Conservation (phyloP, 2,113 vertebrate species). For the Chlorocebus sabaeus region DNA sequence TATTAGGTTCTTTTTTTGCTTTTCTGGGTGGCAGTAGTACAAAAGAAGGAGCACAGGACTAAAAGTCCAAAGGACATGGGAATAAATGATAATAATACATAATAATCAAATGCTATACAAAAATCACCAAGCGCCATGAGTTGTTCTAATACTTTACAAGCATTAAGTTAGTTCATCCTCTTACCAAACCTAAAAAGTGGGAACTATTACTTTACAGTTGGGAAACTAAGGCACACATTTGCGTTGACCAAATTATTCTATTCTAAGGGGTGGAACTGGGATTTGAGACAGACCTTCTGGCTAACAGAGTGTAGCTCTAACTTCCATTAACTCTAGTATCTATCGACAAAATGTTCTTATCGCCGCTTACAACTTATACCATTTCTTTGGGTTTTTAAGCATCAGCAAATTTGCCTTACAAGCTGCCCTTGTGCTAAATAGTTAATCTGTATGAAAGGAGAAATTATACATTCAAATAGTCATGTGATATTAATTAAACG, state of each 20-base stretch:
- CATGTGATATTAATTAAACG: background rate
- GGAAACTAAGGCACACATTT: background rate
- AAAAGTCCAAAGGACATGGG: background rate
- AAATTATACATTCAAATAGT: background rate
- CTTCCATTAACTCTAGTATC: background rate
- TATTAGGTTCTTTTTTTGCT: background rate
- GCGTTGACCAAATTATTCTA: fast-evolving
- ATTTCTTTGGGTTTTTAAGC: conserved; percentile 19
- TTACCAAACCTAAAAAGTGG: background rate
- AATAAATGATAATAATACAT: background rate
- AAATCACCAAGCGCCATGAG: background rate
- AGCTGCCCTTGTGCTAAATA: background rate
- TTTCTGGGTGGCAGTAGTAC: background rate
- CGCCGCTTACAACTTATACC: background rate
- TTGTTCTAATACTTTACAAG: background rate
- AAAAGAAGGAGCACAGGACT: background rate
- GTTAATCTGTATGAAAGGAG: background rate
- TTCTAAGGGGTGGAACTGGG: background rate
- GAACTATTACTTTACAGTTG: background rate
- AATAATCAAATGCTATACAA: background rate
- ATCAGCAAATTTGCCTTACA: background rate
- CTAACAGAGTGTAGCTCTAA: background rate
- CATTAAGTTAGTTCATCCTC: background rate
- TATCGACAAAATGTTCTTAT: background rate
- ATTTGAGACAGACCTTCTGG: background rate